A percentile compares a stretch with the other conserved stretches of the same genome.
Conservation (phyloP, 1,140 invertebrate genomes). For the Pissodes strobi region DNA sequence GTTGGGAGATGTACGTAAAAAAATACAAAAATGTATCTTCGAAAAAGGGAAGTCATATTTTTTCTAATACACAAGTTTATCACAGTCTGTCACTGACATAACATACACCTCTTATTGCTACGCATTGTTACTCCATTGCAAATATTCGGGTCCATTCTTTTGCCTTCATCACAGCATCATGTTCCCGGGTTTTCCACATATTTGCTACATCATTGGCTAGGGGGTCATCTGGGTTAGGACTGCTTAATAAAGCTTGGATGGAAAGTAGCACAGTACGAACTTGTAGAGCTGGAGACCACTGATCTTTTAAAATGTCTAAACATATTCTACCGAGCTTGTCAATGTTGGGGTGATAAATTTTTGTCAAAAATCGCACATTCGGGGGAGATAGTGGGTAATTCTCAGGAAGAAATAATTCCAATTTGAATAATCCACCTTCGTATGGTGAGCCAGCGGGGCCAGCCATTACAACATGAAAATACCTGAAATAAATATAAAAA, state of each 20-base stretch:
- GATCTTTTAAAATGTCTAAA: constrained; percentile 81
- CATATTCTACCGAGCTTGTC: constrained; percentile 81
- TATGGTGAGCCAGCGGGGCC: constrained; percentile 71
- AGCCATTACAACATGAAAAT: constrained; percentile 76
- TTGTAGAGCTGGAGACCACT: constrained; percentile 82
- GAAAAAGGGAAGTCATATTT: not conserved
- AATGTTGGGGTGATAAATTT: constrained; percentile 84
- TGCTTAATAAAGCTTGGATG: constrained; percentile 76
- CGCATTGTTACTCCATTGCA: constrained; percentile 52
- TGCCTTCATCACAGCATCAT: constrained; percentile 77
- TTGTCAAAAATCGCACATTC: constrained; percentile 78
- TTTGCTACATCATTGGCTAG: constrained; percentile 74
- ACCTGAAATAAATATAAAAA: constrained; percentile 53
- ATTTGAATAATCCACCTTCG: constrained; percentile 76
- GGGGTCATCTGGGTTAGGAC: constrained; percentile 79
- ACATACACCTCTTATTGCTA: constrained; percentile 3
- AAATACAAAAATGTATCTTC: not conserved
- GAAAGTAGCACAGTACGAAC: constrained; percentile 78
- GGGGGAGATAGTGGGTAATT: constrained; percentile 81
- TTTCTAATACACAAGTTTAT: constrained; percentile 30
- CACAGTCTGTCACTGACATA: constrained; percentile 36
- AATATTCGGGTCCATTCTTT: constrained; percentile 76
- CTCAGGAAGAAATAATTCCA: constrained; percentile 79
- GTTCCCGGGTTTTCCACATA: constrained; percentile 72
- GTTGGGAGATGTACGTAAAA: too few relatives aligned